phyloP scores from a whole-genome alignment of 2,888 invertebrate species.

The Drosophila neoperkinsi region DNA sequence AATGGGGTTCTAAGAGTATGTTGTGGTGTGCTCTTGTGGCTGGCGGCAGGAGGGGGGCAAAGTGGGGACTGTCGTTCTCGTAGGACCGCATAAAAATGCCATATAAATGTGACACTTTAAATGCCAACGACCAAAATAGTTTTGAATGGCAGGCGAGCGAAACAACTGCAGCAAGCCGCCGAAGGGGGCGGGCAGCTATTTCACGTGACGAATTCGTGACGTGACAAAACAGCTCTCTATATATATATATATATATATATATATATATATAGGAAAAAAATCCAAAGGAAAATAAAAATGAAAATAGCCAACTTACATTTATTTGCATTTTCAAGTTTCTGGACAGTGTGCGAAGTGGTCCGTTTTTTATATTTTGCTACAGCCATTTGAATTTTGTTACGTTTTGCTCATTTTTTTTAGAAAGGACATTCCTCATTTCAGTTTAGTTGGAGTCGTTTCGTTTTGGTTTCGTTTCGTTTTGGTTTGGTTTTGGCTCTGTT shows the following conservation, averaged over 20 bases:
- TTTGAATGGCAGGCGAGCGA: slow-evolving; percentile 44
- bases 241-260: not conserved
- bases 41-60: not conserved
- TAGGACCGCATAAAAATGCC: slow-evolving; percentile 74
- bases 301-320: slow-evolving; percentile 75
- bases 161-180: slow-evolving; percentile 3
- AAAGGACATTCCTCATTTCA: slow-evolving; percentile 75
- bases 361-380: slow-evolving; percentile 20
- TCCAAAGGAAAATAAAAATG: slow-evolving; percentile 52
- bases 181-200: slow-evolving; percentile 24
- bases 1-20: not conserved
- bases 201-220: slow-evolving; percentile 80
- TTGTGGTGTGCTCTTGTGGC: slow-evolving; percentile 8
- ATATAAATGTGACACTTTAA: slow-evolving; percentile 81
- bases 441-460: slow-evolving; percentile 32
- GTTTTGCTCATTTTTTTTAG: slow-evolving; percentile 25
- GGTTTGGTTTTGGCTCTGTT: slow-evolving; percentile 25
- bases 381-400: slow-evolving; percentile 49
- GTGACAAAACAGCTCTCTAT: slow-evolving; percentile 38
- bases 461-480: slow-evolving; percentile 16
- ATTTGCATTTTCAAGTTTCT: slow-evolving; percentile 80
- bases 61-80: slow-evolving; percentile 32
- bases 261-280: not conserved
- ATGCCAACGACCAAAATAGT: slow-evolving; percentile 81
- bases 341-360: slow-evolving; percentile 38